Percentiles rank a stretch among this genome's conserved stretches.
Evolutionary conservation across 2,113 vertebrate species (phyloP).

Genomic region (Grallaria varia): DNA sequence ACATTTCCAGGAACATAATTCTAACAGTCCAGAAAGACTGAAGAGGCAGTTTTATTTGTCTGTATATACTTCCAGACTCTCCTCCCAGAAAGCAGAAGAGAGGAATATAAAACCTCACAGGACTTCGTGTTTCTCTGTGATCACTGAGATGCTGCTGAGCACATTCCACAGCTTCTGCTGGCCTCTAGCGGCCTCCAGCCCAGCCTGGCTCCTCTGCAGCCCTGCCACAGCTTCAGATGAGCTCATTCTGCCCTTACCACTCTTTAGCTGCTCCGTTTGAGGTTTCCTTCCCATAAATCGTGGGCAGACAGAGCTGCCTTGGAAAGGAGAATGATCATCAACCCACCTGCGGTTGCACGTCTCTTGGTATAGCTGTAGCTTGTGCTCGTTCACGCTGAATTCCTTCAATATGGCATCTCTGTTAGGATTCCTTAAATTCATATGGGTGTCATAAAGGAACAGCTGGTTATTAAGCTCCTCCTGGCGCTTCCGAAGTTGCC

Average conservation of each 20-base stretch:
- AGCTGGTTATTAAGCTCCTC: conserved; percentile 81
- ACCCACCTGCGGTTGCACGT: conserved; percentile 79
- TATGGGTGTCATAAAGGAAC: conserved; percentile 85
- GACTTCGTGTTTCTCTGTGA: background rate
- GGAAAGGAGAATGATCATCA: background rate
- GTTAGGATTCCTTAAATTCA: conserved; percentile 75
- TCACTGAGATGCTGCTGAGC: background rate
- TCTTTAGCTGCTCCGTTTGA: background rate
- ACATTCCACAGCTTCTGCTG: conserved; percentile 41
- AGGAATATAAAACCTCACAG: background rate
- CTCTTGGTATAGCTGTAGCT: conserved; percentile 77
- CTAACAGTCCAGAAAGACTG: background rate
- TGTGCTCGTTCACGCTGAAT: conserved; percentile 79
- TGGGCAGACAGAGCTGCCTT: background rate
- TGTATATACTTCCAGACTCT: background rate
- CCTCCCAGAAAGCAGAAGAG: background rate
- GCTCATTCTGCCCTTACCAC: background rate
- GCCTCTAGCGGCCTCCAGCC: conserved; percentile 35
- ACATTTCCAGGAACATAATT: background rate
- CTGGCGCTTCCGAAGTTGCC: conserved; percentile 84
- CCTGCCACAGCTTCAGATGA: background rate
- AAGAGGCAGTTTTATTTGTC: background rate
- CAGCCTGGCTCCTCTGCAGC: background rate
- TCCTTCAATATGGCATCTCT: conserved; percentile 80
- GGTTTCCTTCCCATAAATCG: background rate